Evolutionary conservation across 1,140 invertebrate genomes (phyloP), one percentile per base, ranked within the genome.

Genomic region (Drosophila mojavensis): DNA sequence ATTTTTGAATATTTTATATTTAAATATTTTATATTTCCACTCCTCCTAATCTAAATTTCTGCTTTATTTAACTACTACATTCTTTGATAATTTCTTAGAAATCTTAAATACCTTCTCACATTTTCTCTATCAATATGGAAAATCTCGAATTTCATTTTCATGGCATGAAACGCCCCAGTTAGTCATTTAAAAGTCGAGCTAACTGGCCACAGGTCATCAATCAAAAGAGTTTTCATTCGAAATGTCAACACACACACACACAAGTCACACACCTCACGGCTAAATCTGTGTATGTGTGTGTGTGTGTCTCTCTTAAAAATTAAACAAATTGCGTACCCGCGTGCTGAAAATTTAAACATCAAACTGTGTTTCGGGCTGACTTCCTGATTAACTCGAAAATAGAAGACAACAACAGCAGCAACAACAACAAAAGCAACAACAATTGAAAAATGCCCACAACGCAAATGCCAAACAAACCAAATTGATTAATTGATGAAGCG

Each of bases 401-500:
- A 65, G 66, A 60, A 66, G 26, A 65, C 43, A 45, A 72, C 28
- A 67, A 55, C 17, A 17, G 17, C 17, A 17, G 17, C 17, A 17
- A 65, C 43, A 45, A 72, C 13, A 56, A 69, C n/a, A 58, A 54
- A 24, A 67, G 51, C n/a, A 58, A 54, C 28, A 67, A 55, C 63
- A 75, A 70, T 45, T 39, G 36, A 47, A 61, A 58, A 54, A 75
- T 69, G 59, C 72, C 72, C 71, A 71, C 53, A 75, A 85, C 71
- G 75, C 53, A 75, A 85, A 86, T 78, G 64, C 59, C 82, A 86
- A 64, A n/a, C 67, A 70, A 75, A 72, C 53, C 45, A 82, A 83
- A 88, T 86, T 86, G 82, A 86, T 86, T 86, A 86, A 86, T 88
- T 86, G 82, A 86, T 81, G 83, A 86, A 81, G 67, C 81, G 65